phyloP scores from a whole-genome alignment of 2,113 vertebrate species.

The Scolopax mira region DNA sequence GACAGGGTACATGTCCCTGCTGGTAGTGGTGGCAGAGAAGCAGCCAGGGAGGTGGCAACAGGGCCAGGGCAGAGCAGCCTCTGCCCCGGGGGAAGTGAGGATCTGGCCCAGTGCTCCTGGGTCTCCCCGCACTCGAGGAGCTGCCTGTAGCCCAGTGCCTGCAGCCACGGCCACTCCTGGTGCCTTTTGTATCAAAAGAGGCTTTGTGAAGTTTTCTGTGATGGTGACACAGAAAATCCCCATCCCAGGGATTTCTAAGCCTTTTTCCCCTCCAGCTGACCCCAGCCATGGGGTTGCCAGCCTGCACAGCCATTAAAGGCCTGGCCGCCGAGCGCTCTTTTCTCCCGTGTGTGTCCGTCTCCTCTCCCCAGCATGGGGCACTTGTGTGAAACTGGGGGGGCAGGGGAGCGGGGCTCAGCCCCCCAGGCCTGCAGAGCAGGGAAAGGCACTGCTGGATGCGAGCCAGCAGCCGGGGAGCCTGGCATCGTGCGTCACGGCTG shows the following conservation, averaged over 20 bases:
- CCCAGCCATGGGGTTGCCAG: neutral
- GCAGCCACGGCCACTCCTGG: rapidly evolving
- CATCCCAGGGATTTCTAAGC: rapidly evolving
- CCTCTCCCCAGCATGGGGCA: rapidly evolving
- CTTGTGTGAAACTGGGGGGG: rapidly evolving
- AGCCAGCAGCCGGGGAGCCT: neutral
- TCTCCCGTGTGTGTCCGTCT: neutral
- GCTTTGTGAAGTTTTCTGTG: neutral
- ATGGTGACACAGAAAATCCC: neutral
- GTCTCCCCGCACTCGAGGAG: neutral
- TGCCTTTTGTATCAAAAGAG: neutral
- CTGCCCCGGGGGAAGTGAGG: rapidly evolving
- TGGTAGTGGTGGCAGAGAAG: rapidly evolving
- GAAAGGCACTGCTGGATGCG: rapidly evolving
- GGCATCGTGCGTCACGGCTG: neutral
- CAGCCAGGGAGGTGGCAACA: neutral
- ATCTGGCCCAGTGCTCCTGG: neutral
- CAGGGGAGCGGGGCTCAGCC: neutral
- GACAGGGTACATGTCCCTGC: neutral
- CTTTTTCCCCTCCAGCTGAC: neutral
- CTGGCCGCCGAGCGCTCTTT: rapidly evolving
- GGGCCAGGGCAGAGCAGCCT: neutral
- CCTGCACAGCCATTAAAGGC: neutral
- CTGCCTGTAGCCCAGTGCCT: neutral
- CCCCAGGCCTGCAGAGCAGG: neutral